A percentile compares a stretch with the other conserved stretches of the same genome.
phyloP scores from a whole-genome alignment of 2,797 vertebrate species.

The Paguma larvata region DNA sequence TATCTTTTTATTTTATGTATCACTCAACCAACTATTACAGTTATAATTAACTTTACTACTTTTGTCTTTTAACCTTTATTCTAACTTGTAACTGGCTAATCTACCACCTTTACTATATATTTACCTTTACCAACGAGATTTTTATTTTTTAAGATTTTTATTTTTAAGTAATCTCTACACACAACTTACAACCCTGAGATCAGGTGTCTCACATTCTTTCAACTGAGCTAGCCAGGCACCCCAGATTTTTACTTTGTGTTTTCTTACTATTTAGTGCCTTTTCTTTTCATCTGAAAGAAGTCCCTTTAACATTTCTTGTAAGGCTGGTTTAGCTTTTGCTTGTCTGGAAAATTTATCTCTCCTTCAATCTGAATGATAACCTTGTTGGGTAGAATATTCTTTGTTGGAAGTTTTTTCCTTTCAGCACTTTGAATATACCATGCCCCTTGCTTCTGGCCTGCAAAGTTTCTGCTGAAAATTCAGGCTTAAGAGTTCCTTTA shows the following conservation, averaged over 20 bases:
- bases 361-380: background rate
- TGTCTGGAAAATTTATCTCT: background rate
- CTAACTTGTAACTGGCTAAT: background rate
- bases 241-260: background rate
- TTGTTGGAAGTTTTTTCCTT: background rate
- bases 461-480: background rate
- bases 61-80: background rate
- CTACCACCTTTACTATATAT: background rate
- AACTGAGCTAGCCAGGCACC: too few species aligned
- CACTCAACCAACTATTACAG: background rate
- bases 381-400: background rate
- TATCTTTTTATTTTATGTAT: background rate
- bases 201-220: too few species aligned
- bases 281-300: background rate
- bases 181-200: too few species aligned
- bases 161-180: too few species aligned
- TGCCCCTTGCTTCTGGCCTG: background rate
- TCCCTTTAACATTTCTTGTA: background rate
- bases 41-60: background rate
- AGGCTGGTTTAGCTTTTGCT: background rate
- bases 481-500: background rate
- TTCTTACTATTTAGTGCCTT: background rate
- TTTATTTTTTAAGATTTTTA: background rate
- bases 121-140: background rate
- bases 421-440: background rate